These are phyloP conservation scores for Lepidurus arcticus DNA, from an alignment of 1,140 invertebrate genomes.

Conservation along the genomic window DNA sequence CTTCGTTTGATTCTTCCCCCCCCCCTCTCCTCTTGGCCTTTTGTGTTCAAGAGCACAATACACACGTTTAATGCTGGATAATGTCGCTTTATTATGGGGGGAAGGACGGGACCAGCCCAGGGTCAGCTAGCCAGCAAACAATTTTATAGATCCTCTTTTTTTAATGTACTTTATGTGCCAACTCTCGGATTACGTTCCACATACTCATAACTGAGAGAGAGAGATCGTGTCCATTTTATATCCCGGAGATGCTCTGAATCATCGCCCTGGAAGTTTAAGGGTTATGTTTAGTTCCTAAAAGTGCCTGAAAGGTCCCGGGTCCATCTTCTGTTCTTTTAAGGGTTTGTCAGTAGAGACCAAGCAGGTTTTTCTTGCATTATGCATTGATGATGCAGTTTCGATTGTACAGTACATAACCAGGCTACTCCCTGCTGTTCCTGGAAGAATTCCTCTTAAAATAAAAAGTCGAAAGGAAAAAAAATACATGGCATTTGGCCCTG, in stretches of 20 bases:
- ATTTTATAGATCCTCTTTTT: background rate
- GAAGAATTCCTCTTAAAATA: background rate
- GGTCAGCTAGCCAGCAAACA: background rate
- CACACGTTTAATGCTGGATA: background rate
- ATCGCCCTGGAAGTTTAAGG: background rate
- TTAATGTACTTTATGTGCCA: background rate
- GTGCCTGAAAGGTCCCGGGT: background rate
- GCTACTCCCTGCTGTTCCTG: conserved; percentile 2
- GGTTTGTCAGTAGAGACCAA: background rate
- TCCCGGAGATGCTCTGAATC: conserved; percentile 4
- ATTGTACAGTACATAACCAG: background rate
- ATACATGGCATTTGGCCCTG: background rate
- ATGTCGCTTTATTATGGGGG: background rate
- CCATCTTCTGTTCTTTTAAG: background rate
- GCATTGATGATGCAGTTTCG: conserved; percentile 18
- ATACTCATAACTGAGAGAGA: no score
- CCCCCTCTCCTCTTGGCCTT: background rate
- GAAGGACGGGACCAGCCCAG: background rate
- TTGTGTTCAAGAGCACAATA: conserved; percentile 10
- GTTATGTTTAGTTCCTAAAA: background rate
- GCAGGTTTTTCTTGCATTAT: conserved; percentile 19
- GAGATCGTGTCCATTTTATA: background rate
- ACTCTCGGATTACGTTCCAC: background rate
- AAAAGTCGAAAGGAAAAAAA: background rate
- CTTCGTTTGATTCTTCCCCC: background rate